A percentile compares a stretch with the other conserved stretches of the same genome.
phyloP scores from a whole-genome alignment of 2,113 vertebrate genomes.

The Sarotherodon lohbergeri region DNA sequence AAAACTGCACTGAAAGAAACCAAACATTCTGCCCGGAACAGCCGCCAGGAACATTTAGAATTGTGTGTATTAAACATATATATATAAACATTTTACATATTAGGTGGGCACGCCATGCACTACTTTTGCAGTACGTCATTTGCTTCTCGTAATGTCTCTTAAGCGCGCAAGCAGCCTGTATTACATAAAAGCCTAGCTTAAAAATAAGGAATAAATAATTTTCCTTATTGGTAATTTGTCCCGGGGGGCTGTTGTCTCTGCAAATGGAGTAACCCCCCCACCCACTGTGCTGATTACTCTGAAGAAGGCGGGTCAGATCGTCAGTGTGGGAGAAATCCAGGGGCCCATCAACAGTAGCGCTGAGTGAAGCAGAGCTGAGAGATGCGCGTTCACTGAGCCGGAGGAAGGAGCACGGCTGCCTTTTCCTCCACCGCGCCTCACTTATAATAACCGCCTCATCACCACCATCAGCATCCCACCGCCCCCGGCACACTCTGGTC shows the following conservation, averaged over 20 bases:
- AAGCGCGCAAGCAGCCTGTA: not conserved
- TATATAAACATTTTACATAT: not conserved
- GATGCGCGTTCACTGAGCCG: slow-evolving; percentile 52
- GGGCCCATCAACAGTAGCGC: slow-evolving; percentile 61
- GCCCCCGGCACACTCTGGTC: not conserved
- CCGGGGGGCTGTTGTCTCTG: slow-evolving; percentile 13
- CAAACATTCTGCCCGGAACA: not conserved
- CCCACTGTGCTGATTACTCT: not conserved
- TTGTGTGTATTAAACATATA: not conserved
- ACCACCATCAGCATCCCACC: slow-evolving; percentile 29
- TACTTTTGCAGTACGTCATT: not conserved
- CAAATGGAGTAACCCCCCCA: not conserved
- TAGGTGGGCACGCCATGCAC: not conserved
- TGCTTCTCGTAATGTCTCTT: not conserved
- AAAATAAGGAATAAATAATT: not conserved
- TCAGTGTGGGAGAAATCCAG: slow-evolving; percentile 53
- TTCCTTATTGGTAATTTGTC: slow-evolving; percentile 14
- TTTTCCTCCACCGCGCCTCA: slow-evolving; percentile 35
- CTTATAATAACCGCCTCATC: slow-evolving; percentile 47
- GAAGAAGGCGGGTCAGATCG: slow-evolving; percentile 62
- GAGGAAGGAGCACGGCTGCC: slow-evolving; percentile 32
- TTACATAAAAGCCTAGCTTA: not conserved
- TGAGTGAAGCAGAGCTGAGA: slow-evolving; percentile 58
- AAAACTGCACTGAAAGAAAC: not conserved
- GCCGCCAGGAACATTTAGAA: not conserved